Evolutionary conservation across 2,797 vertebrate genomes (phyloP).

Genomic region (Sphenodon punctatus): DNA sequence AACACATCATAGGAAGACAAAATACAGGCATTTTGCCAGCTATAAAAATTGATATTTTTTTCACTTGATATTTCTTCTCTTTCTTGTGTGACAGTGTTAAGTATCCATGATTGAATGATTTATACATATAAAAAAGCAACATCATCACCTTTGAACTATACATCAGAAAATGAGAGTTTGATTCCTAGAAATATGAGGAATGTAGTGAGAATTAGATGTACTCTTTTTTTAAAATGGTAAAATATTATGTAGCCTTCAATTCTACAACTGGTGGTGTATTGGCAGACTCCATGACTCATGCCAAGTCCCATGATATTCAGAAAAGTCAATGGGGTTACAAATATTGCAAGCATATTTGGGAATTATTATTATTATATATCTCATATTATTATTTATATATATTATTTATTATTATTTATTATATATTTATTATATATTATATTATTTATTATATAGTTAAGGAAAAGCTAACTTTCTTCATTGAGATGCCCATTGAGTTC

Average conservation of each 20-base stretch:
- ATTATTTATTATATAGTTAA: too few species aligned
- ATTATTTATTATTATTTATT: too few species aligned
- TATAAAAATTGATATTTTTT: neutral
- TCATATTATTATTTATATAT: too few species aligned
- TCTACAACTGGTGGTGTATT: conserved; percentile 6
- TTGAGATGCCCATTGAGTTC: too few species aligned
- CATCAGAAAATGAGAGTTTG: conserved; percentile 21
- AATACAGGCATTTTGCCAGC: conserved; percentile 53
- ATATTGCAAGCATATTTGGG: neutral
- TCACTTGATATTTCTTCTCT: conserved; percentile 51
- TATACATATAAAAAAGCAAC: conserved; percentile 32
- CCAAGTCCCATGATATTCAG: neutral
- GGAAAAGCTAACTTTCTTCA: too few species aligned
- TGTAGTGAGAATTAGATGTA: neutral
- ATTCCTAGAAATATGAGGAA: neutral
- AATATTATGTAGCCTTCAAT: neutral
- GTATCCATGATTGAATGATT: conserved; percentile 31
- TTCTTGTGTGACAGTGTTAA: conserved; percentile 40
- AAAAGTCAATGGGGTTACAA: neutral
- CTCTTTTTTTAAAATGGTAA: conserved; percentile 15
- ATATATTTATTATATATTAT: too few species aligned
- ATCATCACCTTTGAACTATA: conserved; percentile 29
- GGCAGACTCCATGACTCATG: conserved; percentile 21
- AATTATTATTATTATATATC: too few species aligned
- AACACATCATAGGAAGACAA: conserved; percentile 49